Evolutionary conservation across 2,113 vertebrate genomes (phyloP).

Genomic region (Cathartes aura): DNA sequence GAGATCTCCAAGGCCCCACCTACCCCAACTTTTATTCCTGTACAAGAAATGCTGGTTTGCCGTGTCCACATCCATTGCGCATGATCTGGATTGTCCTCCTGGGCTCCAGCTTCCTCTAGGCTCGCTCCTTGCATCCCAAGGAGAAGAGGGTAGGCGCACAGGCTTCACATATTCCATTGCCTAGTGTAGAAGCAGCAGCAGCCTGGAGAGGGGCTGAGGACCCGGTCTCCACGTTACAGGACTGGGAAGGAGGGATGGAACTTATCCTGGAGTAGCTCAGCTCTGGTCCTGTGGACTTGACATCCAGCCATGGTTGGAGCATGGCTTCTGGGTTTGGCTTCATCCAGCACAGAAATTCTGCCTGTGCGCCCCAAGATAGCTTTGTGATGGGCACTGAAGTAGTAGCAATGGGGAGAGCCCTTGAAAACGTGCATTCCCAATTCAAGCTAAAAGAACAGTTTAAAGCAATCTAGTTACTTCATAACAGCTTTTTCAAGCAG

Average conservation of each 20-base stretch:
- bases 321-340: background rate
- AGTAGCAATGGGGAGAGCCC: background rate
- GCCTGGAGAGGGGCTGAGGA: background rate
- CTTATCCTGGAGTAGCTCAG: background rate
- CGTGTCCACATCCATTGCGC: background rate
- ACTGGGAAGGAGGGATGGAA: background rate
- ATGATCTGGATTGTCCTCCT: background rate
- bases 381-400: background rate
- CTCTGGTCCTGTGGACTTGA: background rate
- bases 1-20: background rate
- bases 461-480: background rate
- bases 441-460: background rate
- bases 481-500: background rate
- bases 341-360: background rate
- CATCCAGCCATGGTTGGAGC: fast-evolving
- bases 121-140: fast-evolving
- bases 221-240: fast-evolving
- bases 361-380: fast-evolving
- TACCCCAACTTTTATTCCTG: background rate
- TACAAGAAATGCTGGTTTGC: background rate
- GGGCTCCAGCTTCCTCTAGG: background rate
- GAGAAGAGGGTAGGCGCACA: background rate
- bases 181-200: background rate
- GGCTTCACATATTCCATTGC: fast-evolving
- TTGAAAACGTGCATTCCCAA: background rate